A percentile compares a stretch with the other conserved stretches of the same genome.
Conservation (phyloP, 2,888 invertebrate species). For the Stomorhina lunata region DNA sequence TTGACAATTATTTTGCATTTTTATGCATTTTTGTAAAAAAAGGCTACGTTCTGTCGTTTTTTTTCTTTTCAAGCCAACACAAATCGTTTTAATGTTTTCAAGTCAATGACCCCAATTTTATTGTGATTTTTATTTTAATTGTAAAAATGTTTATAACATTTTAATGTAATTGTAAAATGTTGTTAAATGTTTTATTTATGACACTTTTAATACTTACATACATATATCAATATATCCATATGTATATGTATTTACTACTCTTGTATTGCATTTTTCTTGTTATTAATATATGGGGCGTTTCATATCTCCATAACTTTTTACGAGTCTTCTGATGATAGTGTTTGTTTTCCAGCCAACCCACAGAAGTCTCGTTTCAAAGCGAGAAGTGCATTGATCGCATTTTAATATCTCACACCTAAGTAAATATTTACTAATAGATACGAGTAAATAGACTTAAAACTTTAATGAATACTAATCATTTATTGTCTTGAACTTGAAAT, state of each 20-base stretch:
- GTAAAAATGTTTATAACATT: neutral
- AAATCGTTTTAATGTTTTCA: constrained; percentile 49
- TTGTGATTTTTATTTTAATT: constrained; percentile 14
- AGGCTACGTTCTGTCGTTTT: neutral
- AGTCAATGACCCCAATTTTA: constrained; percentile 46
- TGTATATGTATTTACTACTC: neutral
- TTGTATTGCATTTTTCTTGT: neutral
- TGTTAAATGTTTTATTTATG: neutral
- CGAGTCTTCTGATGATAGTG: neutral
- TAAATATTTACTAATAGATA: too few relatives aligned
- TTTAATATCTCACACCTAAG: constrained; percentile 44
- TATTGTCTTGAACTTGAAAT: constrained; percentile 56
- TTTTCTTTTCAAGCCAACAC: constrained; percentile 27
- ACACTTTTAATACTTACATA: too few relatives aligned
- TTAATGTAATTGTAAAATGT: constrained; percentile 22
- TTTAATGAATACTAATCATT: constrained; percentile 29
- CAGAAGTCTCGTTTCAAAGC: neutral
- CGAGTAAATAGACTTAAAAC: too few relatives aligned
- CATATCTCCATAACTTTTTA: neutral
- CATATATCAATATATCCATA: too few relatives aligned
- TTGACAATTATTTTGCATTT: constrained; percentile 62
- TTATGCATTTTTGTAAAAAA: constrained; percentile 32
- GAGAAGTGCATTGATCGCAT: constrained; percentile 45
- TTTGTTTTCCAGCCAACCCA: constrained; percentile 7
- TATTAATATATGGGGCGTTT: constrained; percentile 32